phyloP scores from a whole-genome alignment of 2,888 invertebrate species.

The Chrysolina americana region DNA sequence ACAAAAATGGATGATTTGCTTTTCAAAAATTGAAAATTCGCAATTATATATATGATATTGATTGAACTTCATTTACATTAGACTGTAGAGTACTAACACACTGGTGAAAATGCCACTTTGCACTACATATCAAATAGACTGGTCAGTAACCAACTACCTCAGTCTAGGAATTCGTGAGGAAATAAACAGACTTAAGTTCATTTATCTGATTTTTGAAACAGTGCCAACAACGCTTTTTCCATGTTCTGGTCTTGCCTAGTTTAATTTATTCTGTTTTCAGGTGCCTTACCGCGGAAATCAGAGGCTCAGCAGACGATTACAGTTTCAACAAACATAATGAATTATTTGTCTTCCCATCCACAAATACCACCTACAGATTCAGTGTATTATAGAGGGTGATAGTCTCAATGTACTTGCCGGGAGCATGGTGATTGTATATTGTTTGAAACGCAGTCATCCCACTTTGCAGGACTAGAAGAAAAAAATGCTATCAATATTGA shows the following conservation, averaged over 20 bases:
- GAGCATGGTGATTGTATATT: no score
- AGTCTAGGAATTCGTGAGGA: constrained; percentile 8
- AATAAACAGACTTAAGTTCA: constrained; percentile 1
- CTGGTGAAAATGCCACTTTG: no score
- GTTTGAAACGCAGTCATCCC: no score
- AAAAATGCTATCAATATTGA: no score
- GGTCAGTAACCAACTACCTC: not conserved
- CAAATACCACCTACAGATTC: constrained; percentile 15
- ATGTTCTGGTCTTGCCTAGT: constrained; percentile 16
- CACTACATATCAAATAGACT: not conserved
- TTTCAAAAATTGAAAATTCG: no score
- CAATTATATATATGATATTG: no score
- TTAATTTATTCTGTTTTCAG: constrained; percentile 24
- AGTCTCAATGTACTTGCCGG: not conserved
- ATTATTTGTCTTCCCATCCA: constrained; percentile 11
- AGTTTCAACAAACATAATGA: constrained; percentile 21
- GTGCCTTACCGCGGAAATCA: constrained; percentile 20
- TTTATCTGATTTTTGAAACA: constrained; percentile 1
- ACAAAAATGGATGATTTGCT: no score
- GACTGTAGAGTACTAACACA: no score
- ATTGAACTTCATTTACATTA: no score
- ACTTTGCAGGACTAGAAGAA: no score
- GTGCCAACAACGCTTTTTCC: constrained; percentile 9
- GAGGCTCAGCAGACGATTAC: constrained; percentile 9
- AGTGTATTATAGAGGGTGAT: constrained; percentile 1